Evolutionary conservation across 2,888 invertebrate genomes (phyloP).

Genomic region (Acleris literana): DNA sequence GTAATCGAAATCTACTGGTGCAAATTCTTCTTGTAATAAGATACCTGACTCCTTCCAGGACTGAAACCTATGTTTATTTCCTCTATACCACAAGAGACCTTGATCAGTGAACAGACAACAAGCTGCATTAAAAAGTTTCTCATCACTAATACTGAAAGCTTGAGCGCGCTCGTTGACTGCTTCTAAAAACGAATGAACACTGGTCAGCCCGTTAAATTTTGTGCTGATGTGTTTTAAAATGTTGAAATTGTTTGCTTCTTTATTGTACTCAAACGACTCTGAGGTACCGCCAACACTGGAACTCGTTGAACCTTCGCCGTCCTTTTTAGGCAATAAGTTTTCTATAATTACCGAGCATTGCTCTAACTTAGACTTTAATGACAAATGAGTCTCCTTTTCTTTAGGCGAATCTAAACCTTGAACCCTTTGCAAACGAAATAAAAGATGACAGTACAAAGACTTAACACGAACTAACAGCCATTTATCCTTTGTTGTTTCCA

Average conservation of each 20-base stretch:
- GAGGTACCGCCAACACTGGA: neutral
- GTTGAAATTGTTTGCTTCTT: neutral
- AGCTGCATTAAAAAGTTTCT: neutral
- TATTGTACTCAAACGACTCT: neutral
- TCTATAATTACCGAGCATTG: neutral
- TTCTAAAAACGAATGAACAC: neutral
- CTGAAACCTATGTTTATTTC: neutral
- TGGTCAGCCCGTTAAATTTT: neutral
- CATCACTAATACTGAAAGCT: neutral
- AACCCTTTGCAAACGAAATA: neutral
- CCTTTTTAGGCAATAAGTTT: no score
- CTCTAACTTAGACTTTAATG: neutral
- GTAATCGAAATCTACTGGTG: slow-evolving; percentile 9
- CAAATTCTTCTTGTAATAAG: neutral
- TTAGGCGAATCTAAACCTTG: neutral
- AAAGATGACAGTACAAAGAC: neutral
- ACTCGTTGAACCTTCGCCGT: no score
- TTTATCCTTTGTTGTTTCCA: neutral
- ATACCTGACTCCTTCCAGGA: neutral
- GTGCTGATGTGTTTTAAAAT: neutral
- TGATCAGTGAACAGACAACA: neutral
- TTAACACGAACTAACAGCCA: neutral
- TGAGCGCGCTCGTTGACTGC: neutral
- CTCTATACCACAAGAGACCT: neutral
- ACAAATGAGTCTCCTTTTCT: neutral